phyloP scores from a whole-genome alignment of 2,113 vertebrate species.

The Myiagra hebetior region DNA sequence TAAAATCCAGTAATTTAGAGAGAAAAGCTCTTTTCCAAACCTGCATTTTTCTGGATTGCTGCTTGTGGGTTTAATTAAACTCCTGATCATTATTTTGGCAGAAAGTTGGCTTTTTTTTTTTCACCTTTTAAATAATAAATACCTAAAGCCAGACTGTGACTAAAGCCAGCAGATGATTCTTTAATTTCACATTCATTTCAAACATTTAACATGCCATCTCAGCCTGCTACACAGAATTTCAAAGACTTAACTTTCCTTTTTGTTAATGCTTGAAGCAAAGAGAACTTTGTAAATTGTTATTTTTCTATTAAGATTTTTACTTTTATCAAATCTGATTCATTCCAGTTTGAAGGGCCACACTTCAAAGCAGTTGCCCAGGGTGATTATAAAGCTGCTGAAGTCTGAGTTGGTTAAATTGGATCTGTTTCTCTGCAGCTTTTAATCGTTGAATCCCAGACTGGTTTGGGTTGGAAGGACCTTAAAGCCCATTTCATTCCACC shows the following conservation, averaged over 20 bases:
- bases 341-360: background rate
- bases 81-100: background rate
- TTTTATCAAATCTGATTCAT: background rate
- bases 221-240: background rate
- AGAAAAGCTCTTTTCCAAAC: background rate
- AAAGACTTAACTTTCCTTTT: background rate
- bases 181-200: background rate
- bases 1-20: background rate
- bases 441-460: background rate
- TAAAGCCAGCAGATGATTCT: background rate
- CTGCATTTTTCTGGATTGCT: background rate
- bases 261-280: background rate
- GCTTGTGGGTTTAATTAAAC: constrained; percentile 27
- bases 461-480: background rate
- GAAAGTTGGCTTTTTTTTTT: constrained; percentile 39
- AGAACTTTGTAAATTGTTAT: background rate
- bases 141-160: background rate
- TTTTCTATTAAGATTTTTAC: constrained; percentile 6
- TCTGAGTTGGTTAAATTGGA: background rate
- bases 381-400: background rate
- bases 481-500: background rate
- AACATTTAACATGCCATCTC: constrained; percentile 35
- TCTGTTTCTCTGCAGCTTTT: background rate
- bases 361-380: background rate
- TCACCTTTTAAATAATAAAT: constrained; percentile 30